Percentiles rank a stretch among this genome's conserved stretches.
Evolutionary conservation across 2,797 vertebrate species (phyloP).

Genomic region (Cercopithecus hamlyni): DNA sequence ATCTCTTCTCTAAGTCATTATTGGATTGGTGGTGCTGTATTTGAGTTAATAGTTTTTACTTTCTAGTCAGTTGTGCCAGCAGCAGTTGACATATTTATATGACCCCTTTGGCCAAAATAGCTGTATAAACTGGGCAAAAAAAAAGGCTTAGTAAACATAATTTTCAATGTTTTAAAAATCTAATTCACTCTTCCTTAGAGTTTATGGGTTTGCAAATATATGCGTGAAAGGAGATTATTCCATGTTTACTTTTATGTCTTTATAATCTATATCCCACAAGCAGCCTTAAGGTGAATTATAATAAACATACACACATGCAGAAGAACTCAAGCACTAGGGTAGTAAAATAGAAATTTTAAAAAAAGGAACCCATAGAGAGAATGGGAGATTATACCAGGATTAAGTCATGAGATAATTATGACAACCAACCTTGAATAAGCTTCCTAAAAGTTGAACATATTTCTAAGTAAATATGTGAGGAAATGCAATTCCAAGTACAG

Average conservation of each 20-base stretch:
- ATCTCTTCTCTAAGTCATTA: not conserved
- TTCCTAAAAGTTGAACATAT: slow-evolving; percentile 23
- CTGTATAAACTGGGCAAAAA: slow-evolving; percentile 25
- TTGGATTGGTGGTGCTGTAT: not conserved
- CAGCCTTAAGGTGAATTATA: slow-evolving; percentile 55
- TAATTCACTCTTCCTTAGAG: slow-evolving; percentile 40
- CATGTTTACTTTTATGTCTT: slow-evolving; percentile 63
- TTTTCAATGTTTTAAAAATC: slow-evolving; percentile 52
- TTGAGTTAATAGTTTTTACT: slow-evolving; percentile 29
- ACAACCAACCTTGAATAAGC: slow-evolving; percentile 12
- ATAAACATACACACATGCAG: not conserved
- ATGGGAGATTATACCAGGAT: not conserved
- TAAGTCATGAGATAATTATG: slow-evolving; percentile 33
- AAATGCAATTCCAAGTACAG: not conserved
- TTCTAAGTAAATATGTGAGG: slow-evolving; percentile 26
- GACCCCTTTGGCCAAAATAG: slow-evolving; percentile 15
- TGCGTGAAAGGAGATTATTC: slow-evolving; percentile 56
- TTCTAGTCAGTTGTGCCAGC: not conserved
- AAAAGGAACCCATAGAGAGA: not conserved
- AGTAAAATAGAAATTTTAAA: not conserved
- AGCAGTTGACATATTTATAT: not conserved
- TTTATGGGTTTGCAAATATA: slow-evolving; percentile 59
- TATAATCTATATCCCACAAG: slow-evolving; percentile 55
- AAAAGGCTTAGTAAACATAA: not conserved
- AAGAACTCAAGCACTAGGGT: not conserved